Conservation (phyloP, 2,797 vertebrate genomes). For the Tokudaia muenninki region DNA sequence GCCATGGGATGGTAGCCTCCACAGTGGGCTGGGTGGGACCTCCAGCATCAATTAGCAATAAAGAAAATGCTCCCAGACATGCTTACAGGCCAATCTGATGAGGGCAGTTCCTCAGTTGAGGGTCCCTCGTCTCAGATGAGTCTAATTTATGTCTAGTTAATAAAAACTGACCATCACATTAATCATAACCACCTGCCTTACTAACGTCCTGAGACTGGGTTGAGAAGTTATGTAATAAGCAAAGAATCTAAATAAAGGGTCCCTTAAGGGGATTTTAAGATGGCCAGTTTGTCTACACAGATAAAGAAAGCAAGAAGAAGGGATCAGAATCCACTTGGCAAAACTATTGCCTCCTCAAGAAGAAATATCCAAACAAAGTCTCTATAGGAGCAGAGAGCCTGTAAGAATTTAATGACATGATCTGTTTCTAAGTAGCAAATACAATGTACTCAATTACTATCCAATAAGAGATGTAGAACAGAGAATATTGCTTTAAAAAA, state of each 20-base stretch:
- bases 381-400: not conserved
- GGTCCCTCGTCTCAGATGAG: not conserved
- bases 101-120: not conserved
- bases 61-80: not conserved
- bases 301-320: not conserved
- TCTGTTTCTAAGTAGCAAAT: not conserved
- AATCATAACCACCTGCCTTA: not conserved
- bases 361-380: not conserved
- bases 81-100: not conserved
- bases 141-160: not conserved
- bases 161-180: not conserved
- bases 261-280: not conserved
- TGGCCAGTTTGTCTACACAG: not conserved
- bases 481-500: slow-evolving; percentile 36
- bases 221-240: not conserved
- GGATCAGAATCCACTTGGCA: not conserved
- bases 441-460: not conserved
- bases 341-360: not conserved
- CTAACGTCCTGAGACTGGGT: not conserved
- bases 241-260: not conserved
- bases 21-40: too few species aligned
- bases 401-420: not conserved
- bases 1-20: not conserved
- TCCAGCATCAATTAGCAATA: not conserved
- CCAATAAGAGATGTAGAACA: not conserved